Percentiles rank a stretch among this genome's conserved stretches.
Conservation (phyloP, 2,888 invertebrate genomes). For the Cinara cedri region DNA sequence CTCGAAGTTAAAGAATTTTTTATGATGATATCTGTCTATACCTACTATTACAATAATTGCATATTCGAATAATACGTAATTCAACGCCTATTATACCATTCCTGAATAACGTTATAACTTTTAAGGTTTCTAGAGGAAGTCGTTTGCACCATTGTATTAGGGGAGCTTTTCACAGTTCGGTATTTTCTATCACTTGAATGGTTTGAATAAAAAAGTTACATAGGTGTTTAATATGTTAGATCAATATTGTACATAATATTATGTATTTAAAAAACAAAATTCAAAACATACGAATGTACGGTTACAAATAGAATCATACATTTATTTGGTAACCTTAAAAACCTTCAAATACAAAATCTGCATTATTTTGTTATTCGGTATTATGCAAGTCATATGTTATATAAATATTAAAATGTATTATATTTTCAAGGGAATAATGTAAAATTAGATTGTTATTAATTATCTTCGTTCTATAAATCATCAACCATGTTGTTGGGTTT, state of each 20-base stretch:
- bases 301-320: too few species aligned
- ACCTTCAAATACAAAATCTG: too few species aligned
- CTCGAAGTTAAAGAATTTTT: too few species aligned
- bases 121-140: conserved; percentile 42
- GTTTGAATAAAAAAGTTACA: conserved; percentile 26
- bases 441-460: too few species aligned
- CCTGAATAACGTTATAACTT: conserved; percentile 7
- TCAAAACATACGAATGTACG: too few species aligned
- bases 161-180: conserved; percentile 24
- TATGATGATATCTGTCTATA: background rate
- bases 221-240: conserved; percentile 15
- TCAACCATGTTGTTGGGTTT: too few species aligned
- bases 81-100: conserved; percentile 30
- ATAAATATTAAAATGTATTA: too few species aligned
- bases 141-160: background rate
- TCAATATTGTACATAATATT: background rate
- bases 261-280: conserved; percentile 1
- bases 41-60: background rate
- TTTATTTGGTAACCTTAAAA: too few species aligned
- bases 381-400: too few species aligned
- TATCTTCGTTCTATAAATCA: too few species aligned
- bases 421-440: too few species aligned
- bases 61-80: conserved; percentile 22
- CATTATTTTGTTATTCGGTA: too few species aligned
- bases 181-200: conserved; percentile 53